Percentiles rank a stretch among this genome's conserved stretches.
phyloP scores from a whole-genome alignment of 2,888 invertebrate genomes.

The Eupithecia centaureata region DNA sequence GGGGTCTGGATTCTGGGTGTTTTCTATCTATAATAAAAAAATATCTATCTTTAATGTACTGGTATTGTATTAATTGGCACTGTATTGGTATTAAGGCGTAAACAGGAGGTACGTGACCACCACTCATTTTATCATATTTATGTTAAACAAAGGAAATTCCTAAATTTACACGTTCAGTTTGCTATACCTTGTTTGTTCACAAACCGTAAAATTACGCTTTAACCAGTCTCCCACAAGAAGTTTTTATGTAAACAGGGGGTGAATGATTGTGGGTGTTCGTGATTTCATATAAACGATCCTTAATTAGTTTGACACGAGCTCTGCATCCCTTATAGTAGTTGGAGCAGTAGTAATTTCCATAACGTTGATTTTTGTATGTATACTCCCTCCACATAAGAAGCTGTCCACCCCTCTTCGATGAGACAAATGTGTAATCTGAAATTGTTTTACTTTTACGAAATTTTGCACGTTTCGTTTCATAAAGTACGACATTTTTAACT shows the following conservation, averaged over 20 bases:
- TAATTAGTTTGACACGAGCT: slow-evolving; percentile 28
- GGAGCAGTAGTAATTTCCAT: slow-evolving; percentile 26
- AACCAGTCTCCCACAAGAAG: neutral
- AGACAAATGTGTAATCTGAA: slow-evolving; percentile 23
- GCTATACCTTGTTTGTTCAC: too few species aligned
- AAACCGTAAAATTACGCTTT: neutral
- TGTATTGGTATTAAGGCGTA: too few species aligned
- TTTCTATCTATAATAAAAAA: too few species aligned
- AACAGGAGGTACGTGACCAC: too few species aligned
- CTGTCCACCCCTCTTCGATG: slow-evolving; percentile 8
- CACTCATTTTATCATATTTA: too few species aligned
- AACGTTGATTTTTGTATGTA: neutral
- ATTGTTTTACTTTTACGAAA: neutral
- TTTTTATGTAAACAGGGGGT: slow-evolving; percentile 26
- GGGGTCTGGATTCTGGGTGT: too few species aligned
- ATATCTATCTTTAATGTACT: too few species aligned
- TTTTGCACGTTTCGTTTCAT: too few species aligned
- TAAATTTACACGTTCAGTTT: too few species aligned
- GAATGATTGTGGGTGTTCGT: slow-evolving; percentile 27
- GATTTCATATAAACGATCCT: slow-evolving; percentile 12
- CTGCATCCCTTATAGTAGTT: slow-evolving; percentile 14
- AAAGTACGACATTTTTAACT: too few species aligned
- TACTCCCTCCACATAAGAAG: slow-evolving; percentile 18
- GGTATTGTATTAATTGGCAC: too few species aligned
- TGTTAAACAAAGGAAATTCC: too few species aligned